Percentiles rank a stretch among this genome's conserved stretches.
phyloP scores from a whole-genome alignment of 2,113 vertebrate species.

The Cyanoderma ruficeps region DNA sequence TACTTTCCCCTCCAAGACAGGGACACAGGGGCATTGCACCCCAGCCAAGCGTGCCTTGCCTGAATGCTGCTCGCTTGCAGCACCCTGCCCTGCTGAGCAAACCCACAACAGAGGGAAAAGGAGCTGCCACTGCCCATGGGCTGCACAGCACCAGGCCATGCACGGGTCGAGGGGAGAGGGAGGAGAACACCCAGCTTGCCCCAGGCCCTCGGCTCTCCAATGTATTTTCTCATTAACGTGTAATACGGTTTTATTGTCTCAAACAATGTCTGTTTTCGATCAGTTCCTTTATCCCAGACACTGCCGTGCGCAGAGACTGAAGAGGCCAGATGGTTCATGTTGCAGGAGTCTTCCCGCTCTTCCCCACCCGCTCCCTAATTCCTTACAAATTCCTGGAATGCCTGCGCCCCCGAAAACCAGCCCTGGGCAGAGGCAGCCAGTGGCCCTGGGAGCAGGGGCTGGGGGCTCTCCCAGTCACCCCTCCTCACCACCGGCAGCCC shows the following conservation, averaged over 20 bases:
- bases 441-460: not conserved
- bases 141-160: not conserved
- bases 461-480: not conserved
- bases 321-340: conserved; percentile 78
- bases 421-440: conserved; percentile 30
- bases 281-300: conserved; percentile 70
- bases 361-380: conserved; percentile 53
- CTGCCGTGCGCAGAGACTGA: conserved; percentile 3
- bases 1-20: fast-evolving
- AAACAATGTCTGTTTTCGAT: conserved; percentile 77
- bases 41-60: not conserved
- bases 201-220: conserved; percentile 50
- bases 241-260: conserved; percentile 72
- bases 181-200: conserved; percentile 52
- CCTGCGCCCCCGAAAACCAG: conserved; percentile 70
- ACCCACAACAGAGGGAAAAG: not conserved
- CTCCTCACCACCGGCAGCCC: not conserved
- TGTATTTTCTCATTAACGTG: conserved; percentile 76
- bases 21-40: not conserved
- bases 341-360: conserved; percentile 69
- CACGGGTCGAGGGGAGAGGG: not conserved
- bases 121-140: not conserved
- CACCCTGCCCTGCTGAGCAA: fast-evolving
- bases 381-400: conserved; percentile 79
- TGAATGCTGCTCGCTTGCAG: fast-evolving